These are phyloP conservation scores for Cephus spinipes DNA, from an alignment of 2,888 invertebrate species.

Conservation along the genomic window DNA sequence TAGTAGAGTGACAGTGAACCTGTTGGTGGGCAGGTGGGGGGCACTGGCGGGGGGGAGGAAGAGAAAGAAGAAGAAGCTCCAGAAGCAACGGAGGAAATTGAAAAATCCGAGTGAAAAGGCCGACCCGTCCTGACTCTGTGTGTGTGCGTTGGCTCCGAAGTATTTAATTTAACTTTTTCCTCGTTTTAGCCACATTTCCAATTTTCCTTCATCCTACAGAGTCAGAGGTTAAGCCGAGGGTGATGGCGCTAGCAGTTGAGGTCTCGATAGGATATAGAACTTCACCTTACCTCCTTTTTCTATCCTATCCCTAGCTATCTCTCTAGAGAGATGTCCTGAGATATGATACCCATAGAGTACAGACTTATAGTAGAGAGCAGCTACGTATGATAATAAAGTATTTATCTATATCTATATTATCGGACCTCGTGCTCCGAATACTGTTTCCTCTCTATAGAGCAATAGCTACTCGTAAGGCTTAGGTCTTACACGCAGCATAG, in stretches of 20 bases:
- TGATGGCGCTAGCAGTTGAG: conserved; percentile 19
- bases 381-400: not conserved
- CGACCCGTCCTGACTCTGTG: conserved; percentile 29
- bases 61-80: conserved; percentile 25
- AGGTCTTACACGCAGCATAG: not conserved
- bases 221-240: conserved; percentile 28
- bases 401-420: not conserved
- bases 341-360: conserved; percentile 1
- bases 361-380: not conserved
- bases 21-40: conserved; percentile 2
- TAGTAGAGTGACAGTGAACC: conserved; percentile 18
- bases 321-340: not conserved
- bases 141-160: conserved; percentile 37
- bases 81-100: conserved; percentile 49
- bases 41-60: not conserved
- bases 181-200: conserved; percentile 52
- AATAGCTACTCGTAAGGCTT: not conserved
- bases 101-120: conserved; percentile 55
- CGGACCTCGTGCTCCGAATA: not conserved
- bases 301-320: not conserved
- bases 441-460: not conserved
- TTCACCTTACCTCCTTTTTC: not conserved
- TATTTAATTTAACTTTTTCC: conserved; percentile 58
- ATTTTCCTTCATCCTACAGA: conserved; percentile 41
- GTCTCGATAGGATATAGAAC: conserved; percentile 13